Conservation (phyloP, 92 coral and sea anemone species). For the Montipora capitata region DNA sequence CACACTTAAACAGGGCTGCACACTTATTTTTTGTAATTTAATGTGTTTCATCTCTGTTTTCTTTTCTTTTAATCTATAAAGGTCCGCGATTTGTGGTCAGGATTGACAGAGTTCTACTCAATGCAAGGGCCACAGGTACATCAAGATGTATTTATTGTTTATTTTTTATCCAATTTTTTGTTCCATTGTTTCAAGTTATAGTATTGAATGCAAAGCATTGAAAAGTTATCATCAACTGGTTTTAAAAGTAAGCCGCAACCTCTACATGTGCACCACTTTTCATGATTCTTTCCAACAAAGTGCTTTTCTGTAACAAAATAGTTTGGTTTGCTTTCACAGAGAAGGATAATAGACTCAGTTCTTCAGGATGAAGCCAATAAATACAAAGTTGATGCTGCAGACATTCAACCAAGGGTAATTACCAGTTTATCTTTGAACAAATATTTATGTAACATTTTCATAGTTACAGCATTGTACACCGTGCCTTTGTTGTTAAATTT, state of each 20-base stretch:
- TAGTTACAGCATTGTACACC: background rate
- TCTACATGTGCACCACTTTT: too few relatives aligned
- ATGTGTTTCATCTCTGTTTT: background rate
- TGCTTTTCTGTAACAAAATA: background rate
- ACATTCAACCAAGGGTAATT: slow-evolving; percentile 87
- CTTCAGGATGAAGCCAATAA: slow-evolving; percentile 87
- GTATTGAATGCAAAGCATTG: too few relatives aligned
- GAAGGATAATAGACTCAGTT: slow-evolving; percentile 81
- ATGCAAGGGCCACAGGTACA: slow-evolving; percentile 82
- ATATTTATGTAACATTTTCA: background rate
- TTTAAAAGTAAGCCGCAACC: too few relatives aligned
- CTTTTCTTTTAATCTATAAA: slow-evolving; percentile 4
- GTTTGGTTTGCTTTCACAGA: slow-evolving; percentile 38
- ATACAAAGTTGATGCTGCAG: slow-evolving; percentile 83
- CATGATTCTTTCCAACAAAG: background rate
- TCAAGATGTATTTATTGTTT: background rate
- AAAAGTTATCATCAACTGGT: too few relatives aligned
- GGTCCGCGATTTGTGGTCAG: slow-evolving; percentile 94
- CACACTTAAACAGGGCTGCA: too few relatives aligned
- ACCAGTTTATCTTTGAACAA: background rate
- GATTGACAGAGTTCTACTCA: slow-evolving; percentile 79
- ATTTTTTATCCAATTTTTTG: background rate
- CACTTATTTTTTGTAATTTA: background rate
- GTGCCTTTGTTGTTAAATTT: too few relatives aligned
- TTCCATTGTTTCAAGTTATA: too few relatives aligned